Percentiles rank a stretch among this genome's conserved stretches.
Conservation (phyloP, 2,888 invertebrate genomes). For the Rhyacophila evoluta region DNA sequence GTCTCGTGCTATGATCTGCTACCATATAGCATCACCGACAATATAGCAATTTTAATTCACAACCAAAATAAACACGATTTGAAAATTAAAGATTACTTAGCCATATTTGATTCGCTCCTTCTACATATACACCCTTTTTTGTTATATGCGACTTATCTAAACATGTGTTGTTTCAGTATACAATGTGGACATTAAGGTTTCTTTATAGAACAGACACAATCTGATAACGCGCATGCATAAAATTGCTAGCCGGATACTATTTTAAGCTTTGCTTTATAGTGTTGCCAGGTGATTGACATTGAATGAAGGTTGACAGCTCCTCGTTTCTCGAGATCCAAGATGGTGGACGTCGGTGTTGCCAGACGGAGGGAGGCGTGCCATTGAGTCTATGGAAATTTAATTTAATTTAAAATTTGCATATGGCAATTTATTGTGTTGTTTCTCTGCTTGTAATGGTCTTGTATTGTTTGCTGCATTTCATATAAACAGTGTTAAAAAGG, state of each 20-base stretch:
- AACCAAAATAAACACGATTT: no score
- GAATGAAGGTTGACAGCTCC: conserved; percentile 50
- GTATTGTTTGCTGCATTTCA: not conserved
- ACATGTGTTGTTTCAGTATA: no score
- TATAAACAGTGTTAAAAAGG: not conserved
- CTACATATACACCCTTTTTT: no score
- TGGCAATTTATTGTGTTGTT: conserved; percentile 14
- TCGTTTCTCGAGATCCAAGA: conserved; percentile 26
- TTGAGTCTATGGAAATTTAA: conserved; percentile 25
- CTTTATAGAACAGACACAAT: not conserved
- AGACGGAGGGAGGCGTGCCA: not conserved
- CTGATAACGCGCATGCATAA: not conserved
- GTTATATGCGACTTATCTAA: no score
- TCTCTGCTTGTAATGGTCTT: not conserved
- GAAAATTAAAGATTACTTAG: no score
- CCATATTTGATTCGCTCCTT: no score
- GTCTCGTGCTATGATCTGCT: no score
- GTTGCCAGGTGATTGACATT: conserved; percentile 48
- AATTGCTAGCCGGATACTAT: conserved; percentile 26
- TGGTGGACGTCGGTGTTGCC: conserved; percentile 30
- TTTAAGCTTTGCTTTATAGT: conserved; percentile 41
- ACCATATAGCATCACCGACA: no score
- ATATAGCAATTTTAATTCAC: no score
- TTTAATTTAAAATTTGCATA: conserved; percentile 9
- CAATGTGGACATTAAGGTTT: no score